Conservation (phyloP, 1,140 invertebrate genomes). For the Drosophila mayri region DNA sequence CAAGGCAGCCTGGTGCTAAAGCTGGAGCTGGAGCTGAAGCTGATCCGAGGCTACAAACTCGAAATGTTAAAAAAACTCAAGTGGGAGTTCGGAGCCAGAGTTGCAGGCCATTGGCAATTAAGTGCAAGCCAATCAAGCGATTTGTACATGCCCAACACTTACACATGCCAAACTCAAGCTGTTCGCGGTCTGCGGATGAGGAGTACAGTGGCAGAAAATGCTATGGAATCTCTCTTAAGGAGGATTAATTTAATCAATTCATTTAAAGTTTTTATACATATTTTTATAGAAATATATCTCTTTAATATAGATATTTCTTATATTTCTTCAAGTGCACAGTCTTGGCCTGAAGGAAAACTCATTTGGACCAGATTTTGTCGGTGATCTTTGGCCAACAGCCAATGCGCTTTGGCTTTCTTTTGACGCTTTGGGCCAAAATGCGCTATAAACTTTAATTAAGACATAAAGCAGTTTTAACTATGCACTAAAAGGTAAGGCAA, state of each 20-base stretch:
- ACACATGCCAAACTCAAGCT: conserved; percentile 48
- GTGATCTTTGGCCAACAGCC: conserved; percentile 60
- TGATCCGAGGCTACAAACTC: conserved; percentile 28
- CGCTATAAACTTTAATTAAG: conserved; percentile 81
- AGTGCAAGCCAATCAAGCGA: conserved; percentile 81
- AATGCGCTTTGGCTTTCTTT: conserved; percentile 73
- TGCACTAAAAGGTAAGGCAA: conserved; percentile 60
- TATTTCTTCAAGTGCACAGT: background rate
- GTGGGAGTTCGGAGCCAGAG: conserved; percentile 40
- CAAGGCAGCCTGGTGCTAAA: conserved; percentile 32
- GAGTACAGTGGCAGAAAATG: conserved; percentile 2
- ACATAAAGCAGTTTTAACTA: conserved; percentile 78
- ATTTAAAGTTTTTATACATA: no score
- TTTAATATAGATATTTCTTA: background rate
- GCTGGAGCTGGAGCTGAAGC: background rate
- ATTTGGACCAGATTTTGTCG: conserved; percentile 61
- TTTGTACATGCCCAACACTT: conserved; percentile 81
- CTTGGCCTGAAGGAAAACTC: conserved; percentile 47
- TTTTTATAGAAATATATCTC: background rate
- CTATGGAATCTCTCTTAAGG: no score
- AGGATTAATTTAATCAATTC: background rate
- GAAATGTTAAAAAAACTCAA: conserved; percentile 18
- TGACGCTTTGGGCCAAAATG: conserved; percentile 72
- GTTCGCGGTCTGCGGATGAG: conserved; percentile 24
- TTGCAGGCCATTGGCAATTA: conserved; percentile 77